Percentiles rank a stretch among this genome's conserved stretches.
Evolutionary conservation across 2,888 invertebrate genomes (phyloP).

Genomic region (Poecilus cupreus): DNA sequence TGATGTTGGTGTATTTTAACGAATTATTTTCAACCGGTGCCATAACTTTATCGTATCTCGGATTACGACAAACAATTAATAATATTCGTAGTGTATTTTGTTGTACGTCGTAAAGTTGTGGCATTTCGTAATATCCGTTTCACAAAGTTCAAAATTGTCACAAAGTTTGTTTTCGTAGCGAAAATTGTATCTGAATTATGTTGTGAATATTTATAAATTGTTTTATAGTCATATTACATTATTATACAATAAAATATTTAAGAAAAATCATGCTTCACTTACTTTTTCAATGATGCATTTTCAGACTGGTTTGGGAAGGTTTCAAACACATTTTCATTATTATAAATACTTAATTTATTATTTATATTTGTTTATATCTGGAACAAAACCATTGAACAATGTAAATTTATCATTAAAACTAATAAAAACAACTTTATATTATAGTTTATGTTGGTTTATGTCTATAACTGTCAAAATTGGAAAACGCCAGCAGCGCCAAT

Average conservation of each 20-base stretch:
- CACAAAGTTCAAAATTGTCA: constrained; percentile 18
- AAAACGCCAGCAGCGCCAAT: no score
- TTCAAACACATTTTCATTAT: neutral
- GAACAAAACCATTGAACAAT: neutral
- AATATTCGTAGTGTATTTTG: no score
- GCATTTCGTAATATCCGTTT: no score
- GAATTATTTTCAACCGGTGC: neutral
- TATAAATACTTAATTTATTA: neutral
- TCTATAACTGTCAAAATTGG: no score
- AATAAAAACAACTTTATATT: no score
- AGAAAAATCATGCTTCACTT: neutral
- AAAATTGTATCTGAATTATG: neutral
- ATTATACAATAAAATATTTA: constrained; percentile 18
- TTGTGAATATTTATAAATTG: constrained; percentile 47
- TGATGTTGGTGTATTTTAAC: constrained; percentile 8
- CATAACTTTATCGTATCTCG: neutral
- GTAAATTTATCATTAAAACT: no score
- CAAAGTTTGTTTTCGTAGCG: neutral
- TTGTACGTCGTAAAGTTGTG: no score
- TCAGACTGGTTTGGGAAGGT: neutral
- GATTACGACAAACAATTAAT: no score
- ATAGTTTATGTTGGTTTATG: no score
- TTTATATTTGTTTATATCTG: neutral
- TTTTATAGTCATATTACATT: constrained; percentile 42
- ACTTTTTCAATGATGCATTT: neutral